Conservation (phyloP, 2,888 invertebrate species). For the Ectobius pallidus region DNA sequence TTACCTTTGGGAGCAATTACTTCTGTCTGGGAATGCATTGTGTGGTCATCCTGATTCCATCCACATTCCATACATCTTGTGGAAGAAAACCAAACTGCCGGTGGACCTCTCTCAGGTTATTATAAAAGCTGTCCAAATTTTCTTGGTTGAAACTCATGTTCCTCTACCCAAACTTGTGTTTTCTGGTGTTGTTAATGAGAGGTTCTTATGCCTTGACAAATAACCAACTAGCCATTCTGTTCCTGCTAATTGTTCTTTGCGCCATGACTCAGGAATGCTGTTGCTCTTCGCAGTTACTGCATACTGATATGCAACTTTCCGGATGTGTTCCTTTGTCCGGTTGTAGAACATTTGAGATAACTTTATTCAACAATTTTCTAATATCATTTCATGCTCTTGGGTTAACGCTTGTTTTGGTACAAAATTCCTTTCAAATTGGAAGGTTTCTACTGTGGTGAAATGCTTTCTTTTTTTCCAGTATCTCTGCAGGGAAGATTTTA, state of each 20-base stretch:
- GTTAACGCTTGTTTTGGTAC: neutral
- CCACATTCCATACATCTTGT: slow-evolving; percentile 16
- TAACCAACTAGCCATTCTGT: neutral
- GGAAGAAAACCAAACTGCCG: neutral
- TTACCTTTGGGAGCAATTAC: slow-evolving; percentile 4
- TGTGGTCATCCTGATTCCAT: slow-evolving; percentile 6
- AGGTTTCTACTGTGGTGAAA: neutral
- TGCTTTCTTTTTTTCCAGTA: neutral
- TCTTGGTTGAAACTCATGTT: slow-evolving; percentile 10
- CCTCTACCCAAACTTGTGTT: neutral
- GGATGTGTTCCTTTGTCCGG: neutral
- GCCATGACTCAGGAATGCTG: neutral
- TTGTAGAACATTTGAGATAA: neutral
- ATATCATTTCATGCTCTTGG: neutral
- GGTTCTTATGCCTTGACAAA: neutral
- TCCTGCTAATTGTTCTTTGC: neutral
- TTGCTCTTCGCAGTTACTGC: neutral
- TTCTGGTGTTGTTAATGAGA: neutral
- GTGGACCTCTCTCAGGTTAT: neutral
- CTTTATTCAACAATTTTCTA: neutral
- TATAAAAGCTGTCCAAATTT: slow-evolving; percentile 1
- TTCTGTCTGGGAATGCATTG: neutral
- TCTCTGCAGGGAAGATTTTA: neutral
- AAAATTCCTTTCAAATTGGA: neutral
- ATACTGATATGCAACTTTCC: neutral